Conservation (phyloP, 2,113 vertebrate species). For the Chaetorhynchus papuensis region DNA sequence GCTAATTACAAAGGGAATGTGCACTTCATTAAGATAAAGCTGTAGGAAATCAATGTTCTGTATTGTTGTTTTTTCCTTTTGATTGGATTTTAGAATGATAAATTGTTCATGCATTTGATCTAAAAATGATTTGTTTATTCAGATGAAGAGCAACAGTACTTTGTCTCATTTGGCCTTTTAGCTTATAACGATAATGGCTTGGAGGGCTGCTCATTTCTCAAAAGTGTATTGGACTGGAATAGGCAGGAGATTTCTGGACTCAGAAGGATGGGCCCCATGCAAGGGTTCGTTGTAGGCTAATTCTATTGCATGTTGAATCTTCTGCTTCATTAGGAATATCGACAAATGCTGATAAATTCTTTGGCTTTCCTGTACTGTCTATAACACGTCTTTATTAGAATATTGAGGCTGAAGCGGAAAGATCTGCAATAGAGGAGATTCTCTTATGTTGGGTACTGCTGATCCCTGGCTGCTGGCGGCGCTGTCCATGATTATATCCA, state of each 20-base stretch:
- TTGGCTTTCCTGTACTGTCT: slow-evolving; percentile 45
- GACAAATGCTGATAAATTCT: slow-evolving; percentile 72
- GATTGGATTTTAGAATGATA: slow-evolving; percentile 43
- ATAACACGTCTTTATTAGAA: neutral
- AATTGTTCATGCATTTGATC: slow-evolving; percentile 34
- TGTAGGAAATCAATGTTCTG: slow-evolving; percentile 53
- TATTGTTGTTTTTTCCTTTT: slow-evolving; percentile 56
- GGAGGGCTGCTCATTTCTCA: slow-evolving; percentile 42
- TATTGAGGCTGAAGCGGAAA: neutral
- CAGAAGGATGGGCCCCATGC: neutral
- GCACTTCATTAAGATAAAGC: slow-evolving; percentile 69
- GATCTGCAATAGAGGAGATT: neutral
- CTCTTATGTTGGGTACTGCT: neutral
- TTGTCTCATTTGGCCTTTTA: slow-evolving; percentile 58
- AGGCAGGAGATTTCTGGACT: slow-evolving; percentile 38
- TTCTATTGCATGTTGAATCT: slow-evolving; percentile 67
- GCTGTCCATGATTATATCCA: too few species aligned
- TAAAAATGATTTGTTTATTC: slow-evolving; percentile 50
- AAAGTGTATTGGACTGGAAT: slow-evolving; percentile 43
- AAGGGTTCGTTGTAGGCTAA: slow-evolving; percentile 60
- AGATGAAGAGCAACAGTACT: slow-evolving; percentile 52
- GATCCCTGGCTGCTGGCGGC: too few species aligned
- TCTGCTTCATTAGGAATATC: slow-evolving; percentile 73
- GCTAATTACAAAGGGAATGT: slow-evolving; percentile 61
- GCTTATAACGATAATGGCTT: slow-evolving; percentile 36